Percentiles rank a stretch among this genome's conserved stretches.
These are phyloP conservation scores for Haliclystus octoradiatus DNA, from an alignment of 30 jellyfish, hydroid and myxozoan genomes.

Conservation along the genomic window DNA sequence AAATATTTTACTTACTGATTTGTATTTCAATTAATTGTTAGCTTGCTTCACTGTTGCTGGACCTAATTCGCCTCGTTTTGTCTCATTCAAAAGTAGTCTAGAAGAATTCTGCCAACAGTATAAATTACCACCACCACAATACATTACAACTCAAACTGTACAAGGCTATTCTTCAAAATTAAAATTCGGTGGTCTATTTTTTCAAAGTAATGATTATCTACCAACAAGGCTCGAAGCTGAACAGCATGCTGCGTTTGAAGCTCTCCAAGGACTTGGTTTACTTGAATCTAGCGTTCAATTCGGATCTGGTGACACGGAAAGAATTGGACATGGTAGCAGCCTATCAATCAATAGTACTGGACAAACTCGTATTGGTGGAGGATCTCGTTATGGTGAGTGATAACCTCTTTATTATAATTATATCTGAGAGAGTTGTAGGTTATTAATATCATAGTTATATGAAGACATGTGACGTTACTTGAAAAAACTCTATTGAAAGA, in stretches of 20 bases:
- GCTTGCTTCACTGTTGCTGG: conserved; percentile 99
- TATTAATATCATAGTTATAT: too few species aligned
- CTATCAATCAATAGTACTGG: conserved; percentile 47
- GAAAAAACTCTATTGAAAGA: too few species aligned
- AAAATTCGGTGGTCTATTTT: conserved; percentile 97
- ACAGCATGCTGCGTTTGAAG: conserved; percentile 98
- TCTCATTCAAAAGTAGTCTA: conserved; percentile 92
- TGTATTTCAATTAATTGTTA: neutral
- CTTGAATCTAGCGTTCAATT: conserved; percentile 77
- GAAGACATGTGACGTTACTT: too few species aligned
- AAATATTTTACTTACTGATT: too few species aligned
- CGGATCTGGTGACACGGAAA: conserved; percentile 72
- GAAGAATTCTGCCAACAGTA: conserved; percentile 97
- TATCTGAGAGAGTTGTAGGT: too few species aligned
- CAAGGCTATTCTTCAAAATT: conserved; percentile 97
- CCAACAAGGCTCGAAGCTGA: conserved; percentile 94
- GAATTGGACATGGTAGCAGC: conserved; percentile 61
- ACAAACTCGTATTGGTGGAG: conserved; percentile 16
- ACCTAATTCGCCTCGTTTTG: conserved; percentile 71
- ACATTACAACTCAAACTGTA: conserved; percentile 85
- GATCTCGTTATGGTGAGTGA: neutral
- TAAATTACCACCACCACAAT: conserved; percentile 98
- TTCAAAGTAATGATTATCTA: conserved; percentile 92
- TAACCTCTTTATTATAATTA: too few species aligned
- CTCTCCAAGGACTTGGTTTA: conserved; percentile 91